phyloP scores from a whole-genome alignment of 1,140 invertebrate genomes.

The Pentalonia nigronervosa region DNA sequence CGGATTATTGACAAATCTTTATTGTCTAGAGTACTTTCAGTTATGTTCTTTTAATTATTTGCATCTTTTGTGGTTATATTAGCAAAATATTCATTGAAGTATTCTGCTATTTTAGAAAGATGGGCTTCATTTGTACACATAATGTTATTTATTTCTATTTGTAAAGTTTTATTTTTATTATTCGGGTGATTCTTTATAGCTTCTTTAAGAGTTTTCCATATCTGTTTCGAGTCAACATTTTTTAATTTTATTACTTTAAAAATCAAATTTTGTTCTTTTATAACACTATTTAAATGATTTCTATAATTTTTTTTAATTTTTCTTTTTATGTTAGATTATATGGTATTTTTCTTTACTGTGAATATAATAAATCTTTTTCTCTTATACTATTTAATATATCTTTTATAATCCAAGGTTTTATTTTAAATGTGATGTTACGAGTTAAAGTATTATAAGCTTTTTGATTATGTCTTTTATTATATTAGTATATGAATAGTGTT shows the following conservation, averaged over 20 bases:
- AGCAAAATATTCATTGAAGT: slow-evolving; percentile 11
- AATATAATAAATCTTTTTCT: slow-evolving; percentile 11
- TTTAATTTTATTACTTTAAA: not conserved
- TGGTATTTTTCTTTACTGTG: not conserved
- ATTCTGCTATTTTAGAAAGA: not conserved
- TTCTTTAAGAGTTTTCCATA: not conserved
- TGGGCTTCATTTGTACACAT: not conserved
- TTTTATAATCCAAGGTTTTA: slow-evolving; percentile 37
- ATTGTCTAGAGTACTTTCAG: not conserved
- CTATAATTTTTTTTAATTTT: not conserved
- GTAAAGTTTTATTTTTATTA: not conserved
- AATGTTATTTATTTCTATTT: not conserved
- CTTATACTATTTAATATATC: not conserved
- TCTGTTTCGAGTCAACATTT: not conserved
- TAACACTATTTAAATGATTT: not conserved
- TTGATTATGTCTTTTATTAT: not conserved
- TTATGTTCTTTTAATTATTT: not conserved
- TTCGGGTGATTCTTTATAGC: not conserved
- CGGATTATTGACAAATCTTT: not conserved
- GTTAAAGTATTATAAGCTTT: not conserved
- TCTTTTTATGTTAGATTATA: not conserved
- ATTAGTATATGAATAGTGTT: not conserved
- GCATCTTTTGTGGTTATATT: not conserved
- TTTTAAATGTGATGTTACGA: not conserved
- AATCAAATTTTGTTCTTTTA: not conserved